Evolutionary conservation across 37 sponge, comb jelly and placozoan species (phyloP).

Genomic region (Bolinopsis microptera): DNA sequence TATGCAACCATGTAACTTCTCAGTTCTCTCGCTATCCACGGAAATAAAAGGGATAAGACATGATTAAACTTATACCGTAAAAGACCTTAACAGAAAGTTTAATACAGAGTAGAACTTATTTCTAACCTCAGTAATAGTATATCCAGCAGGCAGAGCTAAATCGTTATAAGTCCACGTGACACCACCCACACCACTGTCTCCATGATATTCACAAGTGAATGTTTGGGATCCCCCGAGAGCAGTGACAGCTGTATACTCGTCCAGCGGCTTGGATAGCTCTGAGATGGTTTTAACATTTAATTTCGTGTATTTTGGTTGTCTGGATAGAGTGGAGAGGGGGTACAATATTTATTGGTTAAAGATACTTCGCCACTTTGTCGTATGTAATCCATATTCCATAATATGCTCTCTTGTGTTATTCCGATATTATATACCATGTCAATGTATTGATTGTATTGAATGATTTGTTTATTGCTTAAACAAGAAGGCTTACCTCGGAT

Average conservation of each 20-base stretch:
- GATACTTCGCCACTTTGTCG: background rate
- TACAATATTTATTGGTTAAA: background rate
- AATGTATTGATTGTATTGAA: no score
- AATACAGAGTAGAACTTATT: no score
- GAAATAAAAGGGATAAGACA: no score
- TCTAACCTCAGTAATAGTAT: background rate
- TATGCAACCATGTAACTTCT: no score
- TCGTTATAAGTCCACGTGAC: background rate
- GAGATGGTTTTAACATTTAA: background rate
- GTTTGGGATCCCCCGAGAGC: background rate
- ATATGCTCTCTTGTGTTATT: no score
- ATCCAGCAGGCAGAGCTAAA: background rate
- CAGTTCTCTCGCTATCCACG: no score
- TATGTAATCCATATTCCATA: no score
- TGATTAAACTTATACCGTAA: no score
- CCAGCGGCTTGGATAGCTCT: background rate
- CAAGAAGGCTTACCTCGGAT: conserved; percentile 4
- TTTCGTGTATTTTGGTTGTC: background rate
- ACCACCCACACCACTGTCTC: background rate
- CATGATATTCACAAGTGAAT: conserved; percentile 22
- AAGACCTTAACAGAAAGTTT: no score
- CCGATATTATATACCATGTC: no score
- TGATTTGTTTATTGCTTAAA: no score
- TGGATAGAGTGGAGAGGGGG: background rate
- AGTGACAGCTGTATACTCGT: background rate